Conservation (phyloP, 2,888 invertebrate genomes). For the Antheraea assamensis region DNA sequence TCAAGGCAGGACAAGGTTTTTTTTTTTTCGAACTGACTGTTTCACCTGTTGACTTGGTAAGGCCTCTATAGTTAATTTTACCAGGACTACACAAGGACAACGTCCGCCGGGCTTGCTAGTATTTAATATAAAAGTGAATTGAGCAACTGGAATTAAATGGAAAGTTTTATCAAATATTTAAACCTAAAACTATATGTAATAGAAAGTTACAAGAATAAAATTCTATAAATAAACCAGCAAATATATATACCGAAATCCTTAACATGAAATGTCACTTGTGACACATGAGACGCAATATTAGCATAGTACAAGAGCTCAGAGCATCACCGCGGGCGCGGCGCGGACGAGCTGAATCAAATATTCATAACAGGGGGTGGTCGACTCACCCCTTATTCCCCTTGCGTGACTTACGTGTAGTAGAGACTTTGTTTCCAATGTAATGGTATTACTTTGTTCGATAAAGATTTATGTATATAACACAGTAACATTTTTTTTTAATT, state of each 20-base stretch:
- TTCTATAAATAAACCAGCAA: neutral
- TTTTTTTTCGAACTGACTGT: too few species aligned
- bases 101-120: too few species aligned
- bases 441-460: slow-evolving; percentile 21
- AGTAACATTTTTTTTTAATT: too few species aligned
- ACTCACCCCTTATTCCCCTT: slow-evolving; percentile 29
- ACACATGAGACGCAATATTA: slow-evolving; percentile 34
- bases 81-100: too few species aligned
- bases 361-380: slow-evolving; percentile 58
- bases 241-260: neutral
- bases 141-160: too few species aligned
- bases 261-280: slow-evolving; percentile 11
- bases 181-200: neutral
- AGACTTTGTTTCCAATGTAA: slow-evolving; percentile 12
- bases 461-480: neutral
- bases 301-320: slow-evolving; percentile 51
- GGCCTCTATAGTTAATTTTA: too few species aligned
- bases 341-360: slow-evolving; percentile 58
- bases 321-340: slow-evolving; percentile 36
- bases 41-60: too few species aligned
- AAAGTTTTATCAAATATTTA: neutral
- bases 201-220: neutral
- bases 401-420: neutral
- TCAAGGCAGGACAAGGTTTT: too few species aligned
- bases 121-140: too few species aligned